Evolutionary conservation across 2,113 vertebrate genomes (phyloP), one percentile per base, ranked within the genome.

Genomic region (Pygoscelis antarcticus): DNA sequence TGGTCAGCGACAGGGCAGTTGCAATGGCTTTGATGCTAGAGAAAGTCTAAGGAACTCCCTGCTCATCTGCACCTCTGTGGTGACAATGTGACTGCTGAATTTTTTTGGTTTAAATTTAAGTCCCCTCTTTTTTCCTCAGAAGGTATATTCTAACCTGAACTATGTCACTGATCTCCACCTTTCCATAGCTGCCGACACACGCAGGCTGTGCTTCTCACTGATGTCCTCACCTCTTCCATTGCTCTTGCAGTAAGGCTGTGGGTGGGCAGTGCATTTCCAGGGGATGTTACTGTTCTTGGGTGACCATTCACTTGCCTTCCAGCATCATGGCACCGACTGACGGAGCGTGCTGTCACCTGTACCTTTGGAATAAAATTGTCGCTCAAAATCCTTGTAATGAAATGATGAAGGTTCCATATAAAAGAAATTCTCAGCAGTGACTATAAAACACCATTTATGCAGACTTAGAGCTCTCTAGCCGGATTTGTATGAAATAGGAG

Each of bases 101-200:
- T 44, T 47, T 74, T 58, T 61, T 8, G 3, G 17, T 65, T 94
- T 68, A 62, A 68, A 32, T 72, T 47, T 46, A 61, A 66, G 20
- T 30, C 13, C 10, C 11, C 21, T 68, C 17, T 30, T 88, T 69
- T 60, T 9, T 42, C 26, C 26, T 34, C 16, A 36, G 21, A 47
- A 80, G 14, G 9, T 74, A 2, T 61, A 23, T 54, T 80, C 40
- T 25, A 21, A 74, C 19, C 36, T 3, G 6, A 85, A 65, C 5
- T 9, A 5, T 20, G 22, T 30, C 16, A 29, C 11, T 0, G 0
- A 23, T 47, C 26, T 68, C 32, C 10, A 20, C 18, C 8, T 61
- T 40, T 36, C 60, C n/a, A 13, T 2, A 83, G 55, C 65, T 65
- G 46, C 72, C 3, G 9, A 47, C 32, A 66, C 10, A 25, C 2